These are phyloP conservation scores for Temnothorax longispinosus DNA, from an alignment of 1,140 invertebrate genomes.

Conservation along the genomic window DNA sequence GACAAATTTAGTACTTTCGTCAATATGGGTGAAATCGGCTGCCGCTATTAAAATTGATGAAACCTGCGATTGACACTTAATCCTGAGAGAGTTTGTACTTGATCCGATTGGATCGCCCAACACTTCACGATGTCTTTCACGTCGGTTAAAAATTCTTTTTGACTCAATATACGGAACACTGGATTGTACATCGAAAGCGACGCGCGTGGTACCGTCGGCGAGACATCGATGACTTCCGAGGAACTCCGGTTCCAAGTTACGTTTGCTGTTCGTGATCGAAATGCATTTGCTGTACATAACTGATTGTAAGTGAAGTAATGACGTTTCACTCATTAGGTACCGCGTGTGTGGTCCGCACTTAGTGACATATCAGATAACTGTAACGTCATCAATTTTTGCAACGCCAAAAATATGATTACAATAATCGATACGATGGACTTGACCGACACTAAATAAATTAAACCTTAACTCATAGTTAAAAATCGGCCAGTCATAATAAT, in stretches of 20 bases:
- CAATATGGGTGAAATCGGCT: neutral
- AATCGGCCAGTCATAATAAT: neutral
- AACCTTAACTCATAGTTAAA: neutral
- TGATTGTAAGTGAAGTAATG: neutral
- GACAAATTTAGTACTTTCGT: neutral
- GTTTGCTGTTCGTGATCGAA: neutral
- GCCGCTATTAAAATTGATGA: conserved; percentile 4
- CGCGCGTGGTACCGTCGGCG: conserved; percentile 8
- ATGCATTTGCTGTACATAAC: neutral
- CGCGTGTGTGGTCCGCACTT: neutral
- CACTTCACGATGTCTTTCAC: conserved; percentile 16
- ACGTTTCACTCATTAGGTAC: neutral
- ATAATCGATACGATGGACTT: conserved; percentile 4
- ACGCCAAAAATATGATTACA: neutral
- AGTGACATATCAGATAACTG: neutral
- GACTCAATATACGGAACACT: neutral
- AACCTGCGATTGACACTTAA: neutral
- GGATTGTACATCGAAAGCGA: neutral
- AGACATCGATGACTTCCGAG: neutral
- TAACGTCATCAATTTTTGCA: neutral
- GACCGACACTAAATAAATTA: neutral
- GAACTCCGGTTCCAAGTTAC: neutral
- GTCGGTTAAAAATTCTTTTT: neutral
- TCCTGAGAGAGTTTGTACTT: neutral
- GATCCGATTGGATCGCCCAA: neutral